A percentile compares a stretch with the other conserved stretches of the same genome.
Conservation (phyloP, 2,797 vertebrate species). For the Rousettus madagascariensis region DNA sequence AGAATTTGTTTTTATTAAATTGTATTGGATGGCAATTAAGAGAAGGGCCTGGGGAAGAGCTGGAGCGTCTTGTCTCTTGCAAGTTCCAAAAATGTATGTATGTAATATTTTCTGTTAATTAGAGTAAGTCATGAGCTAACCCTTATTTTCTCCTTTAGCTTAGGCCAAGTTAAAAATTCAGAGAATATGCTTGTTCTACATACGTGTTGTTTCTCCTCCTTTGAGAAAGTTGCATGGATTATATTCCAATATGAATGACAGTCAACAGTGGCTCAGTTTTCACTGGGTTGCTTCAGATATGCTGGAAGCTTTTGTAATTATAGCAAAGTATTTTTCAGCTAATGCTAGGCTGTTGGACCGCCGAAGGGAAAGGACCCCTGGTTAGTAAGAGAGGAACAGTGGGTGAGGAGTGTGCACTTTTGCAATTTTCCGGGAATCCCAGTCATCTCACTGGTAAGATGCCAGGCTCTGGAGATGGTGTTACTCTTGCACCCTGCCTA, state of each 20-base stretch:
- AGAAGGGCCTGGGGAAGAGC: neutral
- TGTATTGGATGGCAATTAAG: neutral
- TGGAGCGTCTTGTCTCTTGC: neutral
- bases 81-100: neutral
- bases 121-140: neutral
- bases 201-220: neutral
- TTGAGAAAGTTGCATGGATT: conserved; percentile 24
- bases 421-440: neutral
- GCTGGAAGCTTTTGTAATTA: neutral
- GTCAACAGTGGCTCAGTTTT: neutral
- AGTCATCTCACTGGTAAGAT: neutral
- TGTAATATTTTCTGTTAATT: neutral
- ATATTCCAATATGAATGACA: neutral
- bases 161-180: conserved; percentile 9
- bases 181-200: neutral
- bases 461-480: neutral
- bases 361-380: neutral
- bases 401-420: neutral
- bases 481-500: neutral
- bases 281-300: neutral
- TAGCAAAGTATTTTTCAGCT: neutral
- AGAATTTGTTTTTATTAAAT: conserved; percentile 4
- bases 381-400: neutral
- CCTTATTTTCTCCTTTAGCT: neutral
- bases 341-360: neutral